Evolutionary conservation across 2,888 invertebrate species (phyloP), one percentile per base, ranked within the genome.

Genomic region (Trissoscelio sp.): DNA sequence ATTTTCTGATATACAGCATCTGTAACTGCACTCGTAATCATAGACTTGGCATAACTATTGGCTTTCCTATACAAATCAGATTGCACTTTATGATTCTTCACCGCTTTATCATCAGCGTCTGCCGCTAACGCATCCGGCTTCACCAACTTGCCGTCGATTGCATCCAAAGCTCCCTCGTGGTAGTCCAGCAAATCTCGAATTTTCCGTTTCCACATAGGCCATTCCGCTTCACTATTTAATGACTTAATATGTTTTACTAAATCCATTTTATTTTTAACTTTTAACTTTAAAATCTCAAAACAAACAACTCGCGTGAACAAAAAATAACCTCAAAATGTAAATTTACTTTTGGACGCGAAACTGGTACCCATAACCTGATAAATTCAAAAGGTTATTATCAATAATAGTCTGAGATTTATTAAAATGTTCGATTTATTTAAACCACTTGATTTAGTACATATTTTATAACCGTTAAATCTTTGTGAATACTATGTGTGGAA

Each of bases 31-130:
- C 84, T 88, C 22, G 86, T 79, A 34, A 90, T 88, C 87, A 88
- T 87, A 0, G 88, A 86, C 51, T 88, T 89, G 2, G 88, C 87
- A 67, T 88, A 88, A 79, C 88, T 89, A 55, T 88, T 89, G 48
- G 89, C 88, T 78, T 88, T 89, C 46, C 87, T 83, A 58, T 81
- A 87, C 20, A 84, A 67, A 82, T 87, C 83, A 55, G 48, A 60
- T 20, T 73, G 7, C 60, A 67, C 14, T 48, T 83, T 85, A n/a
- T n/a, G n/a, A n/a, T n/a, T n/a, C n/a, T n/a, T n/a, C n/a, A n/a
- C n/a, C n/a, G n/a, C n/a, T n/a, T n/a, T n/a, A n/a, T n/a, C n/a
- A n/a, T n/a, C n/a, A n/a, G n/a, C n/a, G n/a, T n/a, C n/a, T n/a
- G n/a, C n/a, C n/a, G n/a, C n/a, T n/a, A n/a, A n/a, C n/a, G n/a